Conservation (phyloP, 2,888 invertebrate species). For the Drosophila phalerata region DNA sequence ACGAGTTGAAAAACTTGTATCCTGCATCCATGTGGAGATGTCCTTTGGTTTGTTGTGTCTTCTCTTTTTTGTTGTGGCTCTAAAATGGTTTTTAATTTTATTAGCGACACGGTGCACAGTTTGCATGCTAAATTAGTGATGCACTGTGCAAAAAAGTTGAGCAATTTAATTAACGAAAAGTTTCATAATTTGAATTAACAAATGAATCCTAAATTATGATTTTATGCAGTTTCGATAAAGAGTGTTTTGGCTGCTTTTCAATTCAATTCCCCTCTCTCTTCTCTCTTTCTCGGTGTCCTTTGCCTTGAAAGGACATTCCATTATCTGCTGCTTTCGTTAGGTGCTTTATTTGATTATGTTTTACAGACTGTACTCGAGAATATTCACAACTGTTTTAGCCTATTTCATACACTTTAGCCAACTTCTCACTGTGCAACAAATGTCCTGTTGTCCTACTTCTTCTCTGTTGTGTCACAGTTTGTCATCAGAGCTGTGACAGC, state of each 20-base stretch:
- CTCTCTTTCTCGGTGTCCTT: neutral
- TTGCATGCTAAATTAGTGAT: slow-evolving; percentile 67
- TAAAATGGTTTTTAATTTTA: slow-evolving; percentile 81
- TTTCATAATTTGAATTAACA: neutral
- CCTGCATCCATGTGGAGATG: slow-evolving; percentile 38
- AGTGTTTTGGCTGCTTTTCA: neutral
- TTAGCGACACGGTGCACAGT: slow-evolving; percentile 63
- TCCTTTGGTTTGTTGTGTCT: slow-evolving; percentile 30
- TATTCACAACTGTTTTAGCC: too few species aligned
- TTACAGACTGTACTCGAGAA: neutral
- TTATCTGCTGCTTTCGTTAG: neutral
- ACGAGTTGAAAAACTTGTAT: slow-evolving; percentile 41
- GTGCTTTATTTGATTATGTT: neutral
- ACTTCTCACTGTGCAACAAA: slow-evolving; percentile 54
- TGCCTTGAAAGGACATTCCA: neutral
- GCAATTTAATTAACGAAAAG: slow-evolving; percentile 19
- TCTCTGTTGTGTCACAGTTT: slow-evolving; percentile 53
- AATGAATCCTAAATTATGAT: neutral
- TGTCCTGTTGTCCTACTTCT: slow-evolving; percentile 42
- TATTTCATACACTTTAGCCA: neutral
- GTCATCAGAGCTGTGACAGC: slow-evolving; percentile 52
- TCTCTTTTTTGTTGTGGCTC: slow-evolving; percentile 50
- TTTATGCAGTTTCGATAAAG: neutral
- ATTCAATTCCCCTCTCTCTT: neutral
- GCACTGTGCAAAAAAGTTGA: slow-evolving; percentile 59